Evolutionary conservation across 1,140 invertebrate species (phyloP).

Genomic region (Heliconius congener): DNA sequence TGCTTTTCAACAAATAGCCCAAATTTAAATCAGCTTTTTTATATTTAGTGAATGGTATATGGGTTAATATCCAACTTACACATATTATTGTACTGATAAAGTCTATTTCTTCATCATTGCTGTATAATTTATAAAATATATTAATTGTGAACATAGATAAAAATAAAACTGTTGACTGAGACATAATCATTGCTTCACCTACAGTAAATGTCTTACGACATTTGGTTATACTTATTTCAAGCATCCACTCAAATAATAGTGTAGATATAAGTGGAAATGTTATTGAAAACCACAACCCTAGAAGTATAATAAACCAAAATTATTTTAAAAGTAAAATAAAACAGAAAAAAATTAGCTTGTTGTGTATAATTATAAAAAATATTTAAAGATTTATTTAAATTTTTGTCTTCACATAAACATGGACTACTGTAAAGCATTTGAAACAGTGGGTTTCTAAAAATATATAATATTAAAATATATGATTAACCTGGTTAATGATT

Average conservation of each 20-base stretch:
- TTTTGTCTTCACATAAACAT: too few relatives aligned
- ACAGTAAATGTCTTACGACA: constrained; percentile 67
- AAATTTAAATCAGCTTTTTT: too few relatives aligned
- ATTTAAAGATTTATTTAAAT: too few relatives aligned
- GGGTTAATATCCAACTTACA: constrained; percentile 50
- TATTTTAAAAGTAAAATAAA: not conserved
- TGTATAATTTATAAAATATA: constrained; percentile 39
- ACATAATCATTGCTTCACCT: constrained; percentile 66
- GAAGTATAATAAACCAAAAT: constrained; percentile 1
- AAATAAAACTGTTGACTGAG: constrained; percentile 54
- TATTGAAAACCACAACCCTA: constrained; percentile 55
- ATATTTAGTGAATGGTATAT: too few relatives aligned
- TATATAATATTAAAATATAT: too few relatives aligned
- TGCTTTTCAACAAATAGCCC: too few relatives aligned
- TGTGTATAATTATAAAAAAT: too few relatives aligned
- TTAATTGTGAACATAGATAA: constrained; percentile 38
- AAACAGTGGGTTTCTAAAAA: too few relatives aligned
- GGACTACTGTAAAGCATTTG: too few relatives aligned
- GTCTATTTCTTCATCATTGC: constrained; percentile 46
- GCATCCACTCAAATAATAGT: constrained; percentile 47
- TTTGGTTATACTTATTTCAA: constrained; percentile 45
- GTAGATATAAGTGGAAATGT: constrained; percentile 44
- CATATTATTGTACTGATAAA: constrained; percentile 56
- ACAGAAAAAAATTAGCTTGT: not conserved
- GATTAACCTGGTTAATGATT: too few relatives aligned